Percentiles rank a stretch among this genome's conserved stretches.
These are phyloP conservation scores for Scaptomyza polygonia DNA, from an alignment of 2,888 invertebrate species.

Conservation along the genomic window DNA sequence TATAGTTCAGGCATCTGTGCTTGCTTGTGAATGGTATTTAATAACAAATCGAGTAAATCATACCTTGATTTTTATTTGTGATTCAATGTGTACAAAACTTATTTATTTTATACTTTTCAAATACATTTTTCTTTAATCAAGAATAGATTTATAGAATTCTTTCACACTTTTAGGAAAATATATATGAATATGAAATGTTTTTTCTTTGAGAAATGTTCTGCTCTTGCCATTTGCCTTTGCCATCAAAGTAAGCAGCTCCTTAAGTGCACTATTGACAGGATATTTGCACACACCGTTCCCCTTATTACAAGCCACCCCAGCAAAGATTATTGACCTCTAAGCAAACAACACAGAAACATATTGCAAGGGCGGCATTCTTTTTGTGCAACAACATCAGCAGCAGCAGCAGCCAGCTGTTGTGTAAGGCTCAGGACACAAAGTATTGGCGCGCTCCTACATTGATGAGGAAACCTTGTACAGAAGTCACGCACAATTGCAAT, in stretches of 20 bases:
- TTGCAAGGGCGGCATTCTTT: conserved; percentile 56
- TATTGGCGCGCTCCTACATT: conserved; percentile 55
- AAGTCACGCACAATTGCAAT: conserved; percentile 66
- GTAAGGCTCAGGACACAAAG: conserved; percentile 18
- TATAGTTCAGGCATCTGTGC: background rate
- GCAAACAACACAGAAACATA: conserved; percentile 50
- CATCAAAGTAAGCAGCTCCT: background rate
- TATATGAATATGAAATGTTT: no score
- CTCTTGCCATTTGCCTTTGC: background rate
- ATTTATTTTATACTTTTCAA: no score
- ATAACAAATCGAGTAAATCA: background rate
- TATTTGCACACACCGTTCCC: conserved; percentile 30
- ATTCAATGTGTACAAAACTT: no score
- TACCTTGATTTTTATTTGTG: background rate
- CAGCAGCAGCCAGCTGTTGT: conserved; percentile 55
- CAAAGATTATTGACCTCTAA: conserved; percentile 72
- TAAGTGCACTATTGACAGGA: conserved; percentile 18
- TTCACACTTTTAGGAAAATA: background rate
- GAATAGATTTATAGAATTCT: no score
- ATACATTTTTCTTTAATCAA: no score
- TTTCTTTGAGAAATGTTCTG: background rate
- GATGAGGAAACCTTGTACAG: conserved; percentile 12
- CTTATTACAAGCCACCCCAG: conserved; percentile 48
- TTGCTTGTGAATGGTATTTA: background rate
- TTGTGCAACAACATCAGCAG: conserved; percentile 38